A percentile compares a stretch with the other conserved stretches of the same genome.
These are phyloP conservation scores for Dusona sp. DNA, from an alignment of 2,888 invertebrate species.

Conservation along the genomic window DNA sequence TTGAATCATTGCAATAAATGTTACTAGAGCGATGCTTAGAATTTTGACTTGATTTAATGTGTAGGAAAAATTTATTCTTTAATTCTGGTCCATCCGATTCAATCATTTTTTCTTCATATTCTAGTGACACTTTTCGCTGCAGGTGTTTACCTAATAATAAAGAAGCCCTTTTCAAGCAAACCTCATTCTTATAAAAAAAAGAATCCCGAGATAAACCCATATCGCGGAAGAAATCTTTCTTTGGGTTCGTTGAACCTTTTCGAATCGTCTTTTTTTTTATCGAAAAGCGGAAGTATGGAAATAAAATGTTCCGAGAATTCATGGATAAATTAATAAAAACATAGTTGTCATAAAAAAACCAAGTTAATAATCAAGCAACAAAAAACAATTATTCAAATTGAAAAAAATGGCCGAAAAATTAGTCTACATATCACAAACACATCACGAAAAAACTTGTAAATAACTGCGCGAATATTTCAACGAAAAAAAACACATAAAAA, in stretches of 20 bases:
- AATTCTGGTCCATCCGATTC: background rate
- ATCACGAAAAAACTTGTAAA: too few relatives aligned
- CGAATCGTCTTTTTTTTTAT: background rate
- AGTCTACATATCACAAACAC: too few relatives aligned
- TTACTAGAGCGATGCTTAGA: background rate
- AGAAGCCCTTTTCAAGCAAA: background rate
- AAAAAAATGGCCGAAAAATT: too few relatives aligned
- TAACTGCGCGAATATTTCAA: too few relatives aligned
- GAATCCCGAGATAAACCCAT: constrained; percentile 7
- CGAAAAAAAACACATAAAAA: background rate
- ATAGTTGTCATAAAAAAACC: background rate
- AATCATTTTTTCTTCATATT: background rate
- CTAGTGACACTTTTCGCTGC: background rate
- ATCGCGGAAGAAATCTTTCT: constrained; percentile 12
- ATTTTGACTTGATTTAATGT: background rate
- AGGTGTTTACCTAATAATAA: background rate
- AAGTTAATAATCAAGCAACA: too few relatives aligned
- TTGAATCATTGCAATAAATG: constrained; percentile 11
- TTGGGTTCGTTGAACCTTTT: constrained; percentile 30
- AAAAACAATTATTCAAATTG: too few relatives aligned
- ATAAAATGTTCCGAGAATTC: background rate
- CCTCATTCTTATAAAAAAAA: background rate
- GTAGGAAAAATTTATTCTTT: background rate
- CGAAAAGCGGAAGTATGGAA: background rate
- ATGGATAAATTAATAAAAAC: background rate